These are phyloP conservation scores for Brachypteracias leptosomus DNA, from an alignment of 2,113 vertebrate species.

Conservation along the genomic window DNA sequence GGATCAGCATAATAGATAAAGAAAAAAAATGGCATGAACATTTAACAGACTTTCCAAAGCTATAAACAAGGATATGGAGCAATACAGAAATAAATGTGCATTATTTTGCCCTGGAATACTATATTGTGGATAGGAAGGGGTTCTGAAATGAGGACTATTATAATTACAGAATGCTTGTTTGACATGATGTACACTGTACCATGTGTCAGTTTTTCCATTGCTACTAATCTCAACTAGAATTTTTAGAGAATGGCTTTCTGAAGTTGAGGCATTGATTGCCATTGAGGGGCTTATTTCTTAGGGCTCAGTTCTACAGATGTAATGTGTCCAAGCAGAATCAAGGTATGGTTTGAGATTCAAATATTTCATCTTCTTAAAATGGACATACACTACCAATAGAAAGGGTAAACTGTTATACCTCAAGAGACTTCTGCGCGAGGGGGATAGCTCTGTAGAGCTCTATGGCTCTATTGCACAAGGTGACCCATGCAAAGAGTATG, in stretches of 20 bases:
- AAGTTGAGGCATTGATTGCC: background rate
- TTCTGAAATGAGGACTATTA: background rate
- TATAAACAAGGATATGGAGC: background rate
- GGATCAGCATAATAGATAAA: background rate
- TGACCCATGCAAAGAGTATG: fast-evolving
- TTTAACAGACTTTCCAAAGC: background rate
- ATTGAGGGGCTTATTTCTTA: background rate
- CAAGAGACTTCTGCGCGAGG: fast-evolving
- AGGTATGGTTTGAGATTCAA: background rate
- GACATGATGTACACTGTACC: background rate
- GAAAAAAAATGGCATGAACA: background rate
- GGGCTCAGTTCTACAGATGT: background rate
- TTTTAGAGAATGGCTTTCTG: background rate
- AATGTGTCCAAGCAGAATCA: background rate
- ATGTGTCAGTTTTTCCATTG: background rate
- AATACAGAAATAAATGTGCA: background rate
- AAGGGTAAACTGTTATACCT: background rate
- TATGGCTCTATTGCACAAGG: fast-evolving
- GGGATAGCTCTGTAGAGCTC: background rate
- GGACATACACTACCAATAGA: background rate
- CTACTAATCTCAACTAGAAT: background rate
- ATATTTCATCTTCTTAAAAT: background rate
- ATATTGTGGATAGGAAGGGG: background rate
- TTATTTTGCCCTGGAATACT: background rate
- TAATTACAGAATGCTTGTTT: background rate